Evolutionary conservation across 2,888 invertebrate species (phyloP).

Genomic region (Pollenia labialis): DNA sequence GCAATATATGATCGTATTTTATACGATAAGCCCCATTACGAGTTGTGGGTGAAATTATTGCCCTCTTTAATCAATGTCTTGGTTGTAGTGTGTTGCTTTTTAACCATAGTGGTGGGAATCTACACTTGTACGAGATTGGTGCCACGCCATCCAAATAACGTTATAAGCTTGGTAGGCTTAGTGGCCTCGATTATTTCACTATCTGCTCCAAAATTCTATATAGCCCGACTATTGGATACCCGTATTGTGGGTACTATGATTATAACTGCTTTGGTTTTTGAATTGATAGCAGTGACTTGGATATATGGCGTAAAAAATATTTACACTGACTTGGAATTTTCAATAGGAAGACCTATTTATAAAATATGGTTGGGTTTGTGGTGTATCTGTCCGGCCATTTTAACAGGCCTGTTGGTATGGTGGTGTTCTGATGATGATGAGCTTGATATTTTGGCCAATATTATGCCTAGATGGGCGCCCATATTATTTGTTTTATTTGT

Average conservation of each 20-base stretch:
- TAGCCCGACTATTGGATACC: conserved; percentile 82
- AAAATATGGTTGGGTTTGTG: conserved; percentile 83
- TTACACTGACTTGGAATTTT: conserved; percentile 84
- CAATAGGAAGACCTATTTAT: conserved; percentile 83
- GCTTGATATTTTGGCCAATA: conserved; percentile 79
- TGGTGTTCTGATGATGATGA: conserved; percentile 83
- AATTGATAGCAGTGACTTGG: conserved; percentile 83
- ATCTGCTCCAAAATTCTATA: conserved; percentile 81
- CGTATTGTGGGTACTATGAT: conserved; percentile 83
- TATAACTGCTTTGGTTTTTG: conserved; percentile 82
- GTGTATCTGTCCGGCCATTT: conserved; percentile 82
- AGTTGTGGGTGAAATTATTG: conserved; percentile 79
- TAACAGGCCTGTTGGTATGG: conserved; percentile 83
- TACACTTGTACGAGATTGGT: conserved; percentile 83
- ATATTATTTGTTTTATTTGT: conserved; percentile 81
- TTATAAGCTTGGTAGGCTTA: conserved; percentile 82
- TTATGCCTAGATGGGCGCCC: conserved; percentile 83
- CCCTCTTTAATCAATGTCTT: conserved; percentile 81
- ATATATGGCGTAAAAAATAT: conserved; percentile 84
- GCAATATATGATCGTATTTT: conserved; percentile 83
- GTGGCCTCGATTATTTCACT: conserved; percentile 81
- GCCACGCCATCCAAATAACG: conserved; percentile 83
- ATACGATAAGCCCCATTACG: conserved; percentile 76
- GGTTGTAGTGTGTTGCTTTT: conserved; percentile 81
- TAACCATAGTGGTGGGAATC: conserved; percentile 81